These are phyloP conservation scores for Graptemys geographica DNA, from an alignment of 2,797 vertebrate genomes.

Conservation along the genomic window DNA sequence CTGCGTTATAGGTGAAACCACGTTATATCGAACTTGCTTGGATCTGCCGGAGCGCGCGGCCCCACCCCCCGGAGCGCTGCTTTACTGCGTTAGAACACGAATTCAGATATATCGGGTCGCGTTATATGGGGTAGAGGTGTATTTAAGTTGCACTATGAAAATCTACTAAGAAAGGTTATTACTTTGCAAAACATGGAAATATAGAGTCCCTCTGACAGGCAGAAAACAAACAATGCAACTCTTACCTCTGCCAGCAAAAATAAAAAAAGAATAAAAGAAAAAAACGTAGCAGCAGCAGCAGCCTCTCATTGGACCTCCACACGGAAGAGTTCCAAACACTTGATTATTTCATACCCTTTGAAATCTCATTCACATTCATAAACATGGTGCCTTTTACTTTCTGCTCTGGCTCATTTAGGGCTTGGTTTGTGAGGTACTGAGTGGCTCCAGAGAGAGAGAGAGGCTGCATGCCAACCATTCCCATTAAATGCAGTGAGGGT, in stretches of 20 bases:
- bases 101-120: too few relatives aligned
- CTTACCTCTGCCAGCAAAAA: not conserved
- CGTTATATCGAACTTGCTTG: too few relatives aligned
- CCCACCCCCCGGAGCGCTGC: too few relatives aligned
- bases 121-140: too few relatives aligned
- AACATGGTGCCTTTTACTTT: not conserved
- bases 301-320: fast-evolving
- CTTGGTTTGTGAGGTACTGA: not conserved
- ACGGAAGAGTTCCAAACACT: not conserved
- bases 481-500: not conserved
- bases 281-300: not conserved
- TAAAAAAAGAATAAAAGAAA: not conserved
- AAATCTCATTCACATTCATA: not conserved
- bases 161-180: constrained; percentile 14
- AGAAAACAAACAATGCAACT: not conserved
- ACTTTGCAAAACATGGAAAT: not conserved
- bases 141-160: not conserved
- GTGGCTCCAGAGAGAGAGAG: not conserved
- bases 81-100: too few relatives aligned
- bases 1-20: too few relatives aligned
- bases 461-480: not conserved
- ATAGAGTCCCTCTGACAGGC: not conserved
- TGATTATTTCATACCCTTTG: not conserved
- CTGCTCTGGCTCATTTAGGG: constrained; percentile 17
- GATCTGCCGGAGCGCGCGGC: too few relatives aligned